These are phyloP conservation scores for Balanococcus diminutus DNA, from an alignment of 2,888 invertebrate genomes.

Conservation along the genomic window DNA sequence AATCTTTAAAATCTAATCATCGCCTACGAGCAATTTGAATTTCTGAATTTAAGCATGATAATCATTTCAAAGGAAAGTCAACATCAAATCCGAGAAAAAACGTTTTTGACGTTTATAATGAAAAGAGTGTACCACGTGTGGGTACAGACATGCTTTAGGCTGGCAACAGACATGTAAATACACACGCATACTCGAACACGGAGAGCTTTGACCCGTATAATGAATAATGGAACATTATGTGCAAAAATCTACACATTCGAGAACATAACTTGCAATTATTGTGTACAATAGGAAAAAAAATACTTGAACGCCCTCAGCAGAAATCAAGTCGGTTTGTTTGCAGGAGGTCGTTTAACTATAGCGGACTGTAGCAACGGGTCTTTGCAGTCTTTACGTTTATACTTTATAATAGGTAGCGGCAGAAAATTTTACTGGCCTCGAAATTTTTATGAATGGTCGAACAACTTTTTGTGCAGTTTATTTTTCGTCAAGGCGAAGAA, in stretches of 20 bases:
- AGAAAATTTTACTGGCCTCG: conserved; percentile 28
- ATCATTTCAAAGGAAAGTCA: neutral
- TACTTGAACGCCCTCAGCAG: conserved; percentile 28
- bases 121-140: neutral
- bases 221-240: conserved; percentile 43
- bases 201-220: conserved; percentile 27
- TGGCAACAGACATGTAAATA: neutral
- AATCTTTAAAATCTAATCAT: neutral
- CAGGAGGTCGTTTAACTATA: conserved; percentile 36
- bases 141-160: conserved; percentile 20
- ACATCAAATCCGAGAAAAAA: conserved; percentile 13
- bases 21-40: neutral
- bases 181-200: neutral
- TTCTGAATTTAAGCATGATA: conserved; percentile 23
- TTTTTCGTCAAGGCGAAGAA: neutral
- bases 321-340: conserved; percentile 21
- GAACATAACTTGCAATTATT: conserved; percentile 39
- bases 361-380: neutral
- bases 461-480: neutral
- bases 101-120: conserved; percentile 10
- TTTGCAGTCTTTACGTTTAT: neutral
- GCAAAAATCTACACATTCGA: conserved; percentile 29
- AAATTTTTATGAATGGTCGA: conserved; percentile 16
- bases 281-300: conserved; percentile 14
- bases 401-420: too few species aligned